Conservation (phyloP, 2,113 vertebrate species). For the Cygnus atratus region DNA sequence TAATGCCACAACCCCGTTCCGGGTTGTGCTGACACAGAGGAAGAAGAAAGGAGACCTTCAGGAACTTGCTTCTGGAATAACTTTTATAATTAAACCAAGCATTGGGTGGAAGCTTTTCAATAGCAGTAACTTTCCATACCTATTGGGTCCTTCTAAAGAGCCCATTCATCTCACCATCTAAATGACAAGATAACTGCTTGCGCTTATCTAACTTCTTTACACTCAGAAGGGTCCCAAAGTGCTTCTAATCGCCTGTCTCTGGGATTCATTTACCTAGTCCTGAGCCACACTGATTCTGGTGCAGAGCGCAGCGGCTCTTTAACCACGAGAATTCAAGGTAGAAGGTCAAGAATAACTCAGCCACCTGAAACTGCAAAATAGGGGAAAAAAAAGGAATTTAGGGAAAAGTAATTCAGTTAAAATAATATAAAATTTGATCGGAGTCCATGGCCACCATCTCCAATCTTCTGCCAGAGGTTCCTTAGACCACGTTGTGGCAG, state of each 20-base stretch:
- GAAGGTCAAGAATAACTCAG: constrained; percentile 13
- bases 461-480: not conserved
- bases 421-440: not conserved
- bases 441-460: not conserved
- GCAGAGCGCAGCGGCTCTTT: not conserved
- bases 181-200: constrained; percentile 11
- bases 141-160: not conserved
- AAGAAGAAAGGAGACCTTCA: not conserved
- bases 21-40: not conserved
- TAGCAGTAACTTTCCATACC: not conserved
- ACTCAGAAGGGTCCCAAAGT: constrained; percentile 27
- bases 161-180: constrained; percentile 1
- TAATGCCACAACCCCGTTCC: not conserved
- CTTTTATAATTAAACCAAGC: not conserved
- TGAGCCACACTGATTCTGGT: constrained; percentile 18
- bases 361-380: not conserved
- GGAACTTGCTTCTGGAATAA: not conserved
- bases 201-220: constrained; percentile 12
- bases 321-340: constrained; percentile 4
- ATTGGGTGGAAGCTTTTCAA: not conserved
- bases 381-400: not conserved
- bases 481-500: not conserved
- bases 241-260: constrained; percentile 21
- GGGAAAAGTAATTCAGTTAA: not conserved
- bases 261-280: constrained; percentile 54